A percentile compares a stretch with the other conserved stretches of the same genome.
phyloP scores from a whole-genome alignment of 2,797 vertebrate species.

The Bovichtus variegatus region DNA sequence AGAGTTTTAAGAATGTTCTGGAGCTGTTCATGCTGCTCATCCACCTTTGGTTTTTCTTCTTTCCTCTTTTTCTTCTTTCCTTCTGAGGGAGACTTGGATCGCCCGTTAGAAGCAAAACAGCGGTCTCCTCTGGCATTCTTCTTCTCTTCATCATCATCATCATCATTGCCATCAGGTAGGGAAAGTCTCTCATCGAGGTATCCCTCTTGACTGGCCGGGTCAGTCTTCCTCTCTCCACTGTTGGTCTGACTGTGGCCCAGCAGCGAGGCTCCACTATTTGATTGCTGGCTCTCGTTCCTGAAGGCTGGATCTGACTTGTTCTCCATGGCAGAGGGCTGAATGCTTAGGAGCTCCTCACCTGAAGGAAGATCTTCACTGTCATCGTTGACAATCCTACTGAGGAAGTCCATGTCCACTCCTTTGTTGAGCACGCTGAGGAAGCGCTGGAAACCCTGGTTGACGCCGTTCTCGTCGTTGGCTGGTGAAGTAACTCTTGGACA shows the following conservation, averaged over 20 bases:
- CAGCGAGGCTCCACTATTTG: not conserved
- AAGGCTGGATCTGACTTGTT: not conserved
- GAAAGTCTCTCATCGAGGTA: not conserved
- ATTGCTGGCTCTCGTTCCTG: not conserved
- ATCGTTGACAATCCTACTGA: slow-evolving; percentile 69
- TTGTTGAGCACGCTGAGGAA: slow-evolving; percentile 79
- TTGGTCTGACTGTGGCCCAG: not conserved
- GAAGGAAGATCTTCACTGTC: slow-evolving; percentile 35
- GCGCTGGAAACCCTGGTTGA: slow-evolving; percentile 66
- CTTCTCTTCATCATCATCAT: not conserved
- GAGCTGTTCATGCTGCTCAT: slow-evolving; percentile 58
- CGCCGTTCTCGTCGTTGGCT: slow-evolving; percentile 4
- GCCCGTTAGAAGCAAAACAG: not conserved
- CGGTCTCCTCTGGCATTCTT: not conserved
- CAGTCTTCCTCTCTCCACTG: slow-evolving; percentile 1
- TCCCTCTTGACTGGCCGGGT: not conserved
- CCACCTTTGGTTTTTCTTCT: not conserved
- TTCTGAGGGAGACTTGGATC: slow-evolving; percentile 20
- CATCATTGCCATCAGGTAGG: not conserved
- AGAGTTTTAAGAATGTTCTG: slow-evolving; percentile 71
- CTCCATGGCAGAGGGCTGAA: not conserved
- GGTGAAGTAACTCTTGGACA: not conserved
- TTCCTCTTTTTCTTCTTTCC: slow-evolving; percentile 29
- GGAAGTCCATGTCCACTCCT: slow-evolving; percentile 74
- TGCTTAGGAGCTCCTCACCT: not conserved